Conservation (phyloP, 37 sponge, comb jelly and placozoan species). For the Eunapius fragilis region DNA sequence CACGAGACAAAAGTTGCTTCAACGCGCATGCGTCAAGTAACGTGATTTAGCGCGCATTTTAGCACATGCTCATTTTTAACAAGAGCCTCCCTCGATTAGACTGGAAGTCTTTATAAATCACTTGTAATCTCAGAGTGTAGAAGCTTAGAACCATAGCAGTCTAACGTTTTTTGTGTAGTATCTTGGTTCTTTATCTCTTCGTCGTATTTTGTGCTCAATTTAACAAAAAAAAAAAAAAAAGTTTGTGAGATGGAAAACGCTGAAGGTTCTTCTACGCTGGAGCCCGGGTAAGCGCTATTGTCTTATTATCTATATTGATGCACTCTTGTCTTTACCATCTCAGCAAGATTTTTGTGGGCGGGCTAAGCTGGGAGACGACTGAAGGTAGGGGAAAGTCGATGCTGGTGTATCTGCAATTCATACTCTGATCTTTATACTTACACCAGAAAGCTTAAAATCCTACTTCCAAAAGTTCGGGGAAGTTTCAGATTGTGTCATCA, state of each 20-base stretch:
- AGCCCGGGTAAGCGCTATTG: not conserved
- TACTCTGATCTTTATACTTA: not conserved
- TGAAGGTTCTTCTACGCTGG: not conserved
- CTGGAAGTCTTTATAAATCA: not conserved
- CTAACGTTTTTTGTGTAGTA: not conserved
- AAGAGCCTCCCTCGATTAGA: not conserved
- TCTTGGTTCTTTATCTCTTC: not conserved
- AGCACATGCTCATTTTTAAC: not conserved
- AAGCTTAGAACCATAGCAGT: not conserved
- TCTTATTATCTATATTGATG: not conserved
- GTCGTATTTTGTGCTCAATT: not conserved
- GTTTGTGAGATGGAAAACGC: not conserved
- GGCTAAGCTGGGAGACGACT: slow-evolving; percentile 68
- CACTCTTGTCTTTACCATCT: not conserved
- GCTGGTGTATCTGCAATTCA: not conserved
- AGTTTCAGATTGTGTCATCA: slow-evolving; percentile 58
- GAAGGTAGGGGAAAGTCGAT: slow-evolving; percentile 13
- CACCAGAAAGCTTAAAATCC: slow-evolving; percentile 35
- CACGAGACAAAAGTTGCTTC: not conserved
- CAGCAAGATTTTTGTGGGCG: slow-evolving; percentile 78
- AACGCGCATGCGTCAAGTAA: not conserved
- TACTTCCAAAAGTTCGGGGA: slow-evolving; percentile 70
- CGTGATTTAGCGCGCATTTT: not conserved
- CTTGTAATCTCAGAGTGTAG: not conserved
- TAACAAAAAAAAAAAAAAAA: not conserved